Conservation (phyloP, 2,113 vertebrate genomes). For the Dissostichus mawsoni region DNA sequence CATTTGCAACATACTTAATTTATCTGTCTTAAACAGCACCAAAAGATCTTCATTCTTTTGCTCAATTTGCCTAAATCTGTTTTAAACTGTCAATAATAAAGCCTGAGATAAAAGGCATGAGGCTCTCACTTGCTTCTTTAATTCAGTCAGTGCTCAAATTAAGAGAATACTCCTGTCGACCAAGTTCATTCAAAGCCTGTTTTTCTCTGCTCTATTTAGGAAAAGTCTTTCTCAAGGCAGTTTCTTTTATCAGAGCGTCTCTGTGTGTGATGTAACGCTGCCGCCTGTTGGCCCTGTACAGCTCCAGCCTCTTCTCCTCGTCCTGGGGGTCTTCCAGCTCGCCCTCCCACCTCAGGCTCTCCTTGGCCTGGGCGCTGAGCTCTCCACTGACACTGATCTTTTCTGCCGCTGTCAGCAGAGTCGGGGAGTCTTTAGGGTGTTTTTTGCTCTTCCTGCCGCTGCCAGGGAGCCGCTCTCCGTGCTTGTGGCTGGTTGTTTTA, state of each 20-base stretch:
- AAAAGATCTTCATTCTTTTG: not conserved
- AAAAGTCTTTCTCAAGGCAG: not conserved
- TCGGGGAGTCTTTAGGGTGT: slow-evolving; percentile 26
- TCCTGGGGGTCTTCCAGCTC: slow-evolving; percentile 85
- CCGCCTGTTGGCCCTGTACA: slow-evolving; percentile 86
- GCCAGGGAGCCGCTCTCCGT: not conserved
- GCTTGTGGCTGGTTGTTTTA: slow-evolving; percentile 34
- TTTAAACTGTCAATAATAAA: slow-evolving; percentile 22
- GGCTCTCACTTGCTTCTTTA: slow-evolving; percentile 8
- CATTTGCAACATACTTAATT: not conserved
- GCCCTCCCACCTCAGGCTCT: slow-evolving; percentile 91
- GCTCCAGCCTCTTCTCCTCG: slow-evolving; percentile 85
- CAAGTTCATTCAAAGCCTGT: slow-evolving; percentile 9
- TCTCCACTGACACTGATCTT: not conserved
- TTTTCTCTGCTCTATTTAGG: slow-evolving; percentile 5
- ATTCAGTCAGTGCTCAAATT: slow-evolving; percentile 15
- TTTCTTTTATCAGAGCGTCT: slow-evolving; percentile 65
- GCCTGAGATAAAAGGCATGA: not conserved
- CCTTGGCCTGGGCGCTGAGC: slow-evolving; percentile 56
- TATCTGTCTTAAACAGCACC: not conserved
- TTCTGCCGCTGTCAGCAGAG: not conserved
- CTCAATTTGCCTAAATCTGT: not conserved
- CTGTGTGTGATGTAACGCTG: slow-evolving; percentile 84
- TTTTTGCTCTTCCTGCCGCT: slow-evolving; percentile 37
- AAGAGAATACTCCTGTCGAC: slow-evolving; percentile 9